Conservation (phyloP, 2,888 invertebrate species). For the Cephalotes varians region DNA sequence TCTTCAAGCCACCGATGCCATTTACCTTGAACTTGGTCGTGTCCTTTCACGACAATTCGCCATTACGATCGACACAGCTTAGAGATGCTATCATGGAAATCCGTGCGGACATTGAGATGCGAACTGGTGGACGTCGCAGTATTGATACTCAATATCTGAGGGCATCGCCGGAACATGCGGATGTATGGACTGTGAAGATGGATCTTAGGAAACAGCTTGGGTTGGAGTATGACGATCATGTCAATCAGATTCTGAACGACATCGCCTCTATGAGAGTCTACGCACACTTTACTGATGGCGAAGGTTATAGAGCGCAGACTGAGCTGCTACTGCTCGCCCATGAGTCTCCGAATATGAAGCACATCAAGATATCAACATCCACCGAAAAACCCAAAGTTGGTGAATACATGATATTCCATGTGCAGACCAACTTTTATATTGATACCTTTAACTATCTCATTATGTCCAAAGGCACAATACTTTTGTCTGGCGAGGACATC, state of each 20-base stretch:
- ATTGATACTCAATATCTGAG: constrained; percentile 88
- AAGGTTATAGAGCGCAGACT: constrained; percentile 89
- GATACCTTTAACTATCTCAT: constrained; percentile 96
- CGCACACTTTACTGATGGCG: constrained; percentile 90
- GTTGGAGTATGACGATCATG: constrained; percentile 87
- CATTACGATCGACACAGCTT: constrained; percentile 89
- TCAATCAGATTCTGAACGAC: constrained; percentile 89
- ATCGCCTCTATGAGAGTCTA: constrained; percentile 90
- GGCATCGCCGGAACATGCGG: constrained; percentile 90
- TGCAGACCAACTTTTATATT: constrained; percentile 95
- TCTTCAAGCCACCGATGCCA: constrained; percentile 98
- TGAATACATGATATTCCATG: constrained; percentile 97
- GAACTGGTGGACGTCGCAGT: constrained; percentile 89
- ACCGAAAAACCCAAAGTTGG: constrained; percentile 95
- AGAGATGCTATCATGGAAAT: constrained; percentile 90
- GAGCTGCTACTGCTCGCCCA: constrained; percentile 92
- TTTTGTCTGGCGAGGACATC: constrained; percentile 93
- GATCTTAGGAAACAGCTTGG: constrained; percentile 91
- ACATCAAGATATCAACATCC: constrained; percentile 94
- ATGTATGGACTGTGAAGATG: constrained; percentile 94
- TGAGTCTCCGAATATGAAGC: constrained; percentile 93
- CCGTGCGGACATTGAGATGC: constrained; percentile 88
- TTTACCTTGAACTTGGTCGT: constrained; percentile 93
- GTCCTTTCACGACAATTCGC: constrained; percentile 96
- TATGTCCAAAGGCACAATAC: constrained; percentile 96